A percentile compares a stretch with the other conserved stretches of the same genome.
phyloP scores from a whole-genome alignment of 1,140 invertebrate species.

The Dryas iulia region DNA sequence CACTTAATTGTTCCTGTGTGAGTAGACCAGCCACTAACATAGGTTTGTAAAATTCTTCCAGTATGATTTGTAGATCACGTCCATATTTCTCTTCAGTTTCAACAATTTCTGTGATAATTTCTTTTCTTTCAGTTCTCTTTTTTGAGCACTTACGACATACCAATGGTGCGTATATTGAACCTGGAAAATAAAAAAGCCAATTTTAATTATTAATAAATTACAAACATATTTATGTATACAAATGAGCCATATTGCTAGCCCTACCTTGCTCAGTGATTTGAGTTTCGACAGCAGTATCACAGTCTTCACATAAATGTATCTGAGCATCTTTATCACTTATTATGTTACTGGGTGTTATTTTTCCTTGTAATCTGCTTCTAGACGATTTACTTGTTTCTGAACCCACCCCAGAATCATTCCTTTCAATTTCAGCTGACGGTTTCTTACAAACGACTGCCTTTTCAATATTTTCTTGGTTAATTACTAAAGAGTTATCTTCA shows the following conservation, averaged over 20 bases:
- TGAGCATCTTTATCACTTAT: slow-evolving; percentile 71
- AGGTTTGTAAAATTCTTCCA: slow-evolving; percentile 96
- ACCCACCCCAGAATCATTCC: slow-evolving; percentile 96
- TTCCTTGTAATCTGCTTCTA: slow-evolving; percentile 85
- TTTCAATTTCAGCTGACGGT: slow-evolving; percentile 86
- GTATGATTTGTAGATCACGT: slow-evolving; percentile 93
- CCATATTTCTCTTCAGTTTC: slow-evolving; percentile 98
- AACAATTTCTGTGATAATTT: slow-evolving; percentile 97
- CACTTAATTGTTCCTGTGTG: slow-evolving; percentile 90
- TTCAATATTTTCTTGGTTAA: slow-evolving; percentile 80
- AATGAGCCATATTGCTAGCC: background rate
- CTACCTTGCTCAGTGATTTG: slow-evolving; percentile 84
- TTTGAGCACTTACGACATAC: slow-evolving; percentile 94
- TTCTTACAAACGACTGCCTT: slow-evolving; percentile 79
- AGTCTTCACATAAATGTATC: slow-evolving; percentile 87
- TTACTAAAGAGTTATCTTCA: slow-evolving; percentile 84
- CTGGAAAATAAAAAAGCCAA: slow-evolving; percentile 58
- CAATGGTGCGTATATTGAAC: slow-evolving; percentile 87
- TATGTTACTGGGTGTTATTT: slow-evolving; percentile 69
- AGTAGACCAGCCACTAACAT: slow-evolving; percentile 94
- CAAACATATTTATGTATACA: background rate
- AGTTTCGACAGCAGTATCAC: slow-evolving; percentile 86
- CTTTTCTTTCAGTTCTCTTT: slow-evolving; percentile 92
- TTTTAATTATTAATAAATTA: background rate
- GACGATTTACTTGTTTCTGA: slow-evolving; percentile 95